Evolutionary conservation across 2,113 vertebrate species (phyloP).

Genomic region (Myrmecophaga tridactyla): DNA sequence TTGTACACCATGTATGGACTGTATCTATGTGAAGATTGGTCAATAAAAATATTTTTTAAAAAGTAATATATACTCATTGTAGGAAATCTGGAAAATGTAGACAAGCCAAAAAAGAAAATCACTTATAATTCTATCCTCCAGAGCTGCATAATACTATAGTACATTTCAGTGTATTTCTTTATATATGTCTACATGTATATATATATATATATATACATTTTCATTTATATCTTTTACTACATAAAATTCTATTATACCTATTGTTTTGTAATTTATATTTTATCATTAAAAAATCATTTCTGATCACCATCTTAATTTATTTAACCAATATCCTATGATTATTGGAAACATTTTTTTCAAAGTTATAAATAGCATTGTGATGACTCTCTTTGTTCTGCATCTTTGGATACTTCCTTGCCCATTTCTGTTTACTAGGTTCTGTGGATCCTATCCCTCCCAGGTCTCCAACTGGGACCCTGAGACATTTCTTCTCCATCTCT

Average conservation of each 20-base stretch:
- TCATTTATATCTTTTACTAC: background rate
- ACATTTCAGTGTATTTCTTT: no score
- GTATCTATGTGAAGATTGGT: no score
- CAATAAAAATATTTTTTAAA: no score
- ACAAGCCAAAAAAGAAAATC: background rate
- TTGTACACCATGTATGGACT: no score
- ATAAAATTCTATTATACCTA: background rate
- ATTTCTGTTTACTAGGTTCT: background rate
- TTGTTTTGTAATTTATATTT: background rate
- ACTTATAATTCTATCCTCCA: background rate
- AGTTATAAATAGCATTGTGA: background rate
- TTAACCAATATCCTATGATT: background rate
- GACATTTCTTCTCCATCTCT: background rate
- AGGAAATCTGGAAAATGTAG: background rate
- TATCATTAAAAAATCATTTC: no score
- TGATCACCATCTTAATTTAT: background rate
- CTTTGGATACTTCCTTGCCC: background rate
- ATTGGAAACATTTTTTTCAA: background rate
- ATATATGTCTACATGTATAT: background rate
- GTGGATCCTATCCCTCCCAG: background rate
- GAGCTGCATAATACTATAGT: background rate
- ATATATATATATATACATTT: background rate
- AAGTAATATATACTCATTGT: no score
- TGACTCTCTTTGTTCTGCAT: background rate
- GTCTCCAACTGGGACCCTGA: background rate